Evolutionary conservation across 2,113 vertebrate genomes (phyloP).

Genomic region (Climacteris rufus): DNA sequence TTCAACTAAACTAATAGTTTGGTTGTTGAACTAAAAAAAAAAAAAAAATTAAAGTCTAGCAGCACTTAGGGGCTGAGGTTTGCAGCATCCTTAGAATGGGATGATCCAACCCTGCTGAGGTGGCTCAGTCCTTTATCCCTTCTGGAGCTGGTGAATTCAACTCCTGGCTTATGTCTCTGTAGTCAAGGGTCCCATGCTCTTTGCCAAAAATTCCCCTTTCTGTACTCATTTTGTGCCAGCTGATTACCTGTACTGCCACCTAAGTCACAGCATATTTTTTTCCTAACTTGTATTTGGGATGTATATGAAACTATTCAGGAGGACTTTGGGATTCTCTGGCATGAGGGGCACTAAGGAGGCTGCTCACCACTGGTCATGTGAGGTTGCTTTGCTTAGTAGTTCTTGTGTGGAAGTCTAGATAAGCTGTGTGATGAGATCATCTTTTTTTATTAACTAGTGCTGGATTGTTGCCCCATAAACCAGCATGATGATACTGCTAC

Average conservation of each 20-base stretch:
- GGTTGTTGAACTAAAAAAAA: not conserved
- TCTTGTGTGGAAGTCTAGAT: not conserved
- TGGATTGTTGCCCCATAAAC: constrained; percentile 42
- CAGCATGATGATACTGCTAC: constrained; percentile 20
- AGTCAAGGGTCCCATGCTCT: not conserved
- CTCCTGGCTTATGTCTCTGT: not conserved
- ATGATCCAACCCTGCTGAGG: not conserved
- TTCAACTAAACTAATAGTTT: not conserved
- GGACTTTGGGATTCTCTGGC: not conserved
- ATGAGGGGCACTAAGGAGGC: not conserved
- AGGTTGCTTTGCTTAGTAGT: not conserved
- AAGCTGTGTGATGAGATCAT: not conserved
- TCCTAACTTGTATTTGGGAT: not conserved
- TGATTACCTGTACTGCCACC: not conserved
- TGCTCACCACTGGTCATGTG: not conserved
- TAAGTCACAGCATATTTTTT: not conserved
- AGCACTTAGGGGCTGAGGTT: not conserved
- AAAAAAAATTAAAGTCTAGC: not conserved
- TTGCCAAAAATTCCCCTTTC: not conserved
- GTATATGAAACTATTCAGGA: not conserved
- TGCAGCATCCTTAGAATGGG: not conserved
- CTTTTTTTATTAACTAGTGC: not conserved
- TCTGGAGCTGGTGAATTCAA: not conserved
- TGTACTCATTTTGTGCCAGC: not conserved
- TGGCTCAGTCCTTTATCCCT: not conserved